These are phyloP conservation scores for Parnassius mnemosyne DNA, from an alignment of 2,888 invertebrate genomes.

Conservation along the genomic window DNA sequence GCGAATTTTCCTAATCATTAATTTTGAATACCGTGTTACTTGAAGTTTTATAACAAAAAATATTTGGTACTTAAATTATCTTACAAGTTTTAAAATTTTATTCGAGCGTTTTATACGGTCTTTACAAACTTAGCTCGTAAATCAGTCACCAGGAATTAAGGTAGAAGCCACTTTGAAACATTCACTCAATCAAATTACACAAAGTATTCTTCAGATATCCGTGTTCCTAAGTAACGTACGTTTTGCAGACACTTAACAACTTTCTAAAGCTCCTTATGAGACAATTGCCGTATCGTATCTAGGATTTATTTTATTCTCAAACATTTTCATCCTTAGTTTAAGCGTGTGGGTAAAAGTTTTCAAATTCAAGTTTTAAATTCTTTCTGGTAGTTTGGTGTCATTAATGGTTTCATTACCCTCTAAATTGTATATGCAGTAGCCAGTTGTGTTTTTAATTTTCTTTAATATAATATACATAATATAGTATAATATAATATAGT, in stretches of 20 bases:
- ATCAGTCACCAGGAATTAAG: not conserved
- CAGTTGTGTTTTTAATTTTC: too few relatives aligned
- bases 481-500: too few relatives aligned
- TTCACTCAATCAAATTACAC: slow-evolving; percentile 9
- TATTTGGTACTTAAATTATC: not conserved
- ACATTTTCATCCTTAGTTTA: not conserved
- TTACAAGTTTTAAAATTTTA: not conserved
- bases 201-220: not conserved
- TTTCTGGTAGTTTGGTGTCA: too few relatives aligned
- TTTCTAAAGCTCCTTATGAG: slow-evolving; percentile 6
- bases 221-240: slow-evolving; percentile 3
- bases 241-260: slow-evolving; percentile 17
- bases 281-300: not conserved
- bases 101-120: not conserved
- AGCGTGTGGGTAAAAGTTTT: slow-evolving; percentile 7
- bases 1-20: too few relatives aligned
- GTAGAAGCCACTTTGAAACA: not conserved
- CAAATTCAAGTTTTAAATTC: slow-evolving; percentile 1
- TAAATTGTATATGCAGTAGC: too few relatives aligned
- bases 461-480: too few relatives aligned
- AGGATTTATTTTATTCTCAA: slow-evolving; percentile 8
- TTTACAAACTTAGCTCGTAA: not conserved
- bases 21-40: too few relatives aligned
- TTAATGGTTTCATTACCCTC: too few relatives aligned
- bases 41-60: too few relatives aligned